Conservation (phyloP, 2,113 vertebrate species). For the Vireo altiloquus region DNA sequence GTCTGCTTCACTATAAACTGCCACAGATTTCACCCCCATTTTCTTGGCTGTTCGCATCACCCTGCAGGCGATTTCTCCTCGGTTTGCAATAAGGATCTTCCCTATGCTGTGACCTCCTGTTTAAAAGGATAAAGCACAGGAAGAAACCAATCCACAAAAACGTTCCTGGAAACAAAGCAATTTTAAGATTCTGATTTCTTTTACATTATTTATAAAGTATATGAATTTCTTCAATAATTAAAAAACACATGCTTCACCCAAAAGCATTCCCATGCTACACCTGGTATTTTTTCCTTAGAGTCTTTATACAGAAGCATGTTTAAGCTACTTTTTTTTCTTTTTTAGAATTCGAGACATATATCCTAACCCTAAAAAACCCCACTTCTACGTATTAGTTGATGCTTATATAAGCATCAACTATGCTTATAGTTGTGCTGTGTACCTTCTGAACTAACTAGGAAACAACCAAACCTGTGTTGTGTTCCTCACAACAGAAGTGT, state of each 20-base stretch:
- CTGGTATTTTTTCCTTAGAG: background rate
- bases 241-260: background rate
- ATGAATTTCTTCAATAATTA: background rate
- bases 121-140: conserved; percentile 24
- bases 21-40: conserved; percentile 93
- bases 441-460: background rate
- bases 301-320: background rate
- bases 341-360: background rate
- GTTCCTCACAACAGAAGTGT: accelerated
- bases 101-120: conserved; percentile 81
- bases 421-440: background rate
- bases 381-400: background rate
- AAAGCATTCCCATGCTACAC: background rate
- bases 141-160: background rate
- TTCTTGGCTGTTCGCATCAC: conserved; percentile 94
- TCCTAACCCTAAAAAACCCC: background rate
- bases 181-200: background rate
- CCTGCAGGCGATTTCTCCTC: conserved; percentile 96
- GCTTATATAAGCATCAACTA: no score
- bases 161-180: background rate
- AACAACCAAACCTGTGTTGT: background rate
- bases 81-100: conserved; percentile 92
- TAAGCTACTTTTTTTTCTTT: background rate
- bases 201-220: background rate
- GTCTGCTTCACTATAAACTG: conserved; percentile 95